Percentiles rank a stretch among this genome's conserved stretches.
Evolutionary conservation across 2,113 vertebrate genomes (phyloP).

Genomic region (Ceyx cyanopectus): DNA sequence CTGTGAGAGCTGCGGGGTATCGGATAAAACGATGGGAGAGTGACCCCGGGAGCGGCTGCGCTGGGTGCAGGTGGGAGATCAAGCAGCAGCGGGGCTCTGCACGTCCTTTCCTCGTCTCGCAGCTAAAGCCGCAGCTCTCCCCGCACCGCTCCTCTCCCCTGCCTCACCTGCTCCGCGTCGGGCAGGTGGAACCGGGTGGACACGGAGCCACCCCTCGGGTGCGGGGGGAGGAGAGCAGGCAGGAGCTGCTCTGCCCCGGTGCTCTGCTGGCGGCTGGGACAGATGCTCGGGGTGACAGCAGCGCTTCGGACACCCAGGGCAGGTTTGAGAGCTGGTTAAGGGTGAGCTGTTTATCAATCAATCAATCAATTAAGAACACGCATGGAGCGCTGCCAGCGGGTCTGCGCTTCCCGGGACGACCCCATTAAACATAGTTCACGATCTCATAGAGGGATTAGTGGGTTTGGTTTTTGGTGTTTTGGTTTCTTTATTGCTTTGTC

Average conservation of each 20-base stretch:
- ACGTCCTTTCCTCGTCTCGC: not conserved
- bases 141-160: not conserved
- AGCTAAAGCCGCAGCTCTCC: not conserved
- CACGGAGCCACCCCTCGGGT: not conserved
- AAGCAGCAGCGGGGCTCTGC: not conserved
- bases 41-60: not conserved
- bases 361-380: too few species aligned
- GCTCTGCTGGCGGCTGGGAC: rapidly evolving
- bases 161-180: not conserved
- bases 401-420: not conserved
- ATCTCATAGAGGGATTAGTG: not conserved
- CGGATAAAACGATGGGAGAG: not conserved
- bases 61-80: not conserved
- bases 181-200: not conserved
- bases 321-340: too few species aligned
- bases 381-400: too few species aligned
- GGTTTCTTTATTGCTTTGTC: conserved; percentile 48
- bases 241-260: not conserved
- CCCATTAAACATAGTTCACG: not conserved
- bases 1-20: not conserved
- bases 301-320: not conserved
- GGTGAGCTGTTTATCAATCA: too few species aligned
- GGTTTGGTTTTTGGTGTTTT: conserved; percentile 31
- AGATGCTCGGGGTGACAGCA: not conserved
- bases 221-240: not conserved